Conservation (phyloP, 2,888 invertebrate genomes). For the Atethmia centrago region DNA sequence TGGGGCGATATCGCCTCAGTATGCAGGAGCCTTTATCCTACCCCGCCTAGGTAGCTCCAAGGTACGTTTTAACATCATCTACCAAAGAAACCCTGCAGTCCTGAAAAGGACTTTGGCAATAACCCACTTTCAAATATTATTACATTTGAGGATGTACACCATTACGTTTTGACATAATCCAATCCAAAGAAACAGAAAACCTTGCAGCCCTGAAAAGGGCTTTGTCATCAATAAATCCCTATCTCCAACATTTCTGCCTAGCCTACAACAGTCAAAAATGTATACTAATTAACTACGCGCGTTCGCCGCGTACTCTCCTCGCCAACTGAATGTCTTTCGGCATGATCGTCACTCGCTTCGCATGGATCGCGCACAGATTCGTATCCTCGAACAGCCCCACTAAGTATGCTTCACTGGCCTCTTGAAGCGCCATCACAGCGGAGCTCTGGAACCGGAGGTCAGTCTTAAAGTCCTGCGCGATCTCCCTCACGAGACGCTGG, state of each 20-base stretch:
- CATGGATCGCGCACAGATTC: conserved; percentile 95
- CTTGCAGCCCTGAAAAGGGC: conserved; percentile 87
- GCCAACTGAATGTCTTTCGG: conserved; percentile 85
- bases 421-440: conserved; percentile 93
- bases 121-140: not conserved
- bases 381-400: conserved; percentile 94
- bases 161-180: conserved; percentile 31
- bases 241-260: not conserved
- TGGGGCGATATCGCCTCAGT: too few relatives aligned
- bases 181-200: conserved; percentile 50
- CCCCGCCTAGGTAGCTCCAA: too few relatives aligned
- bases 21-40: too few relatives aligned
- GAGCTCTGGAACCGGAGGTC: conserved; percentile 93
- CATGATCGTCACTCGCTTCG: conserved; percentile 85
- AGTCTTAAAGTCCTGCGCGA: conserved; percentile 94
- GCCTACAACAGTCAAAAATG: not conserved
- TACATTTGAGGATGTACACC: not conserved
- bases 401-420: conserved; percentile 91
- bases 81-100: conserved; percentile 74
- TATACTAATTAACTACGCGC: conserved; percentile 68
- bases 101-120: conserved; percentile 87
- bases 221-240: conserved; percentile 78
- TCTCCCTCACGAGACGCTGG: conserved; percentile 93
- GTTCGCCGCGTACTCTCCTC: conserved; percentile 81
- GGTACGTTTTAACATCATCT: conserved; percentile 28